Evolutionary conservation across 1,140 invertebrate genomes (phyloP), one percentile per base, ranked within the genome.

Genomic region (Drosophila tropicalis): DNA sequence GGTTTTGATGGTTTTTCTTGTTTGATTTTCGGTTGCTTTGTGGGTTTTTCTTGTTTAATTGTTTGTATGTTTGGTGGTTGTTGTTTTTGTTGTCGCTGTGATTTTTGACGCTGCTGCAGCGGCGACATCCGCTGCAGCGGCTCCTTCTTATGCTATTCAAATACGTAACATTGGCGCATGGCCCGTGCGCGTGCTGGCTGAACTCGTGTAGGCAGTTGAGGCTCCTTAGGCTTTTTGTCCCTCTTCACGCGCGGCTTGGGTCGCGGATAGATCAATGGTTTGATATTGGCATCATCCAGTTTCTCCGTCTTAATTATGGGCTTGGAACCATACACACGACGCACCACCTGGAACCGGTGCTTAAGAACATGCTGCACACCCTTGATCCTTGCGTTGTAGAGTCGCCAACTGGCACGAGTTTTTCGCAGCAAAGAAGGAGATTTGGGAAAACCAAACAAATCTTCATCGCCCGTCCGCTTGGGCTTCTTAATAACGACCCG

Each of bases 151-250:
- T 40, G 32, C 81, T 90, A 90, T 79, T 90, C 78, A 34, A 79
- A 90, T 3, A 85, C 79, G 51, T 85, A 85, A 12, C 55, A 62
- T 44, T 90, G 81, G 0, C 81, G 81, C 66, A 79, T 25, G 5
- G 85, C 85, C 44, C 85, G 76, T 69, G 86, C 86, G 15, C 85
- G 67, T 10, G 72, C 75, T 0, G 86, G 85, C 25, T 90, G 85
- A 4, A 90, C 70, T 1, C 85, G 78, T 0, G 85, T 90, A 0
- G 85, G 85, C 7, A 47, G 56, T 3, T 72, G 65, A 12, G 82
- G 62, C 25, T 81, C 79, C 32, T 75, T 80, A 10, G 60, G 62
- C 12, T 10, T 40, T n/a, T 75, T 76, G 0, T 55, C 19, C 2
- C 36, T 32, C 7, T 47, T 70, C n/a, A 39, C 36, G 1, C 54